phyloP scores from a whole-genome alignment of 2,888 invertebrate species.

The Latheticus oryzae region DNA sequence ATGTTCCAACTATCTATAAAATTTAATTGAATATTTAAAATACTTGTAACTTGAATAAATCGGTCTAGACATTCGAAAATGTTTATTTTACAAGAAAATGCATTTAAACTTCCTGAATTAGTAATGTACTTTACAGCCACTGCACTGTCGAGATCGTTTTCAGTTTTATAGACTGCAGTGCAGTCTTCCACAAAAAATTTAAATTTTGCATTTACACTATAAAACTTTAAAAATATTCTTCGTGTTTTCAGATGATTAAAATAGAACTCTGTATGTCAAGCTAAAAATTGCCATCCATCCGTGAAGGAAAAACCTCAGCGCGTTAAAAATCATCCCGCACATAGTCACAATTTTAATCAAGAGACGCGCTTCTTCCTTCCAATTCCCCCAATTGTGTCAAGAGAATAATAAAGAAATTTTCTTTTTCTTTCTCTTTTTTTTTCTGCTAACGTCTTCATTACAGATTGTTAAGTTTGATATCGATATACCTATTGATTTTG shows the following conservation, averaged over 20 bases:
- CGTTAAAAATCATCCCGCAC: constrained; percentile 15
- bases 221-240: too few relatives aligned
- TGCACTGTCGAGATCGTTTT: constrained; percentile 45
- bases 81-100: constrained; percentile 40
- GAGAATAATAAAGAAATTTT: constrained; percentile 38
- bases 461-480: constrained; percentile 25
- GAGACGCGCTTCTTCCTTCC: constrained; percentile 6
- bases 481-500: too few relatives aligned
- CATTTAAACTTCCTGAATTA: constrained; percentile 47
- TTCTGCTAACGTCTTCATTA: constrained; percentile 61
- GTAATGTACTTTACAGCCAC: constrained; percentile 48
- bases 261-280: background rate
- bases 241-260: too few relatives aligned
- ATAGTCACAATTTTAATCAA: constrained; percentile 32
- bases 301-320: background rate
- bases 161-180: constrained; percentile 51
- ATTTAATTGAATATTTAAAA: constrained; percentile 41
- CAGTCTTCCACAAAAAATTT: constrained; percentile 38
- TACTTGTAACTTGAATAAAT: constrained; percentile 18
- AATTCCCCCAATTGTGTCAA: constrained; percentile 34
- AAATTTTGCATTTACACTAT: constrained; percentile 30
- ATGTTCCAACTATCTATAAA: constrained; percentile 27
- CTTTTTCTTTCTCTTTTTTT: constrained; percentile 58
- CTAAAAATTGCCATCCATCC: constrained; percentile 4
- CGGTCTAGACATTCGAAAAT: constrained; percentile 7